Percentiles rank a stretch among this genome's conserved stretches.
Evolutionary conservation across 2,888 invertebrate genomes (phyloP).

Genomic region (Malachius bipustulatus): DNA sequence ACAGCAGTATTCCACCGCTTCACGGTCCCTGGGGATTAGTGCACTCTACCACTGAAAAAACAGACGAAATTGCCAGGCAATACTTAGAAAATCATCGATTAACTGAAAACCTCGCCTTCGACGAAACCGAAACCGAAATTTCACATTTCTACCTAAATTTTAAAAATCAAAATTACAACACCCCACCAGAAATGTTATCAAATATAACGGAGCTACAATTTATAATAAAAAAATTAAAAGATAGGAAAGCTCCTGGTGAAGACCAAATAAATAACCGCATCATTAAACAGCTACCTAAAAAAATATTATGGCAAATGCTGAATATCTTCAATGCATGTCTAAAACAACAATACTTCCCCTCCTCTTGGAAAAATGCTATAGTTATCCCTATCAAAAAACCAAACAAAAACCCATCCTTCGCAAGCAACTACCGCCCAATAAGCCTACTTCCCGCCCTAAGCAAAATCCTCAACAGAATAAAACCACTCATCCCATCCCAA

Average conservation of each 20-base stretch:
- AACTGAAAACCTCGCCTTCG: too few relatives aligned
- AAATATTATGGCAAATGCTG: too few relatives aligned
- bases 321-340: constrained; percentile 12
- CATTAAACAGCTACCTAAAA: not conserved
- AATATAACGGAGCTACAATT: too few relatives aligned
- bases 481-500: constrained; percentile 9
- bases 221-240: not conserved
- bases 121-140: too few relatives aligned
- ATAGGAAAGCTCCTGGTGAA: constrained; percentile 1
- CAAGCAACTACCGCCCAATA: constrained; percentile 19
- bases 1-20: too few relatives aligned
- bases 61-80: too few relatives aligned
- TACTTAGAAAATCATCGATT: too few relatives aligned
- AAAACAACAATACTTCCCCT: constrained; percentile 12
- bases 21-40: too few relatives aligned
- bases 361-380: constrained; percentile 11
- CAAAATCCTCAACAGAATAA: constrained; percentile 21
- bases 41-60: too few relatives aligned
- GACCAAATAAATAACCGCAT: not conserved
- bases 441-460: constrained; percentile 14
- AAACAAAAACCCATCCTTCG: constrained; percentile 10
- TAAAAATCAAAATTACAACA: too few relatives aligned
- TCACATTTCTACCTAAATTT: too few relatives aligned
- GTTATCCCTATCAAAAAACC: constrained; percentile 16
- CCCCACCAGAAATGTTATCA: too few relatives aligned